Percentiles rank a stretch among this genome's conserved stretches.
Conservation (phyloP, 1,140 invertebrate genomes). For the silkworm (Bombyx mori) region ASM3026992v2 NC_085107.1:2424501-2425000, state of each 20-base stretch:
- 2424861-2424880: constrained; percentile 86
- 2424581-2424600: background rate
- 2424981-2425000: constrained; percentile 89
- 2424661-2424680: constrained; percentile 5
- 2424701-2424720: too few relatives aligned
- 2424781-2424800: constrained; percentile 80
- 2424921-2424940: constrained; percentile 90
- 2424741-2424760: constrained; percentile 58
- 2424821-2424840: constrained; percentile 70
- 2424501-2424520: too few relatives aligned
- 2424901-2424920: constrained; percentile 69
- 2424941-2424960: constrained; percentile 91
- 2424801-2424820: constrained; percentile 88
- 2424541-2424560: background rate
- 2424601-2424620: background rate
- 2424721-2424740: constrained; percentile 60
- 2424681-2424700: too few relatives aligned
- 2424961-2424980: constrained; percentile 84
- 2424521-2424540: too few relatives aligned
- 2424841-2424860: constrained; percentile 81
- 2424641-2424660: background rate
- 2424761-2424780: constrained; percentile 49
- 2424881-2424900: constrained; percentile 64
- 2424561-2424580: background rate
- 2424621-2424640: background rate